These are phyloP conservation scores for Hippoglossus hippoglossus DNA, from an alignment of 2,797 vertebrate genomes.

Conservation along the genomic window DNA sequence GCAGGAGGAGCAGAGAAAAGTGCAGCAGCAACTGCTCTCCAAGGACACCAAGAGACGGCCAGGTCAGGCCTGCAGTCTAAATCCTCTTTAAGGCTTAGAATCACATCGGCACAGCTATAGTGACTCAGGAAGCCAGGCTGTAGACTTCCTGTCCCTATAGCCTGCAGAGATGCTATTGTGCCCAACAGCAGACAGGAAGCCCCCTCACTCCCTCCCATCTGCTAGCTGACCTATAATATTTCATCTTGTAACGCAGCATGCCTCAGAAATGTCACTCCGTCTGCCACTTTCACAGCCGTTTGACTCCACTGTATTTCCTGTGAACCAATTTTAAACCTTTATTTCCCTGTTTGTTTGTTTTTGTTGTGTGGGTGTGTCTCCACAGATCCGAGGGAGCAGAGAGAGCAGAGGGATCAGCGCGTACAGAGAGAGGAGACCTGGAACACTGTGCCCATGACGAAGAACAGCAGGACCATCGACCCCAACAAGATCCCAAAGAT, in stretches of 20 bases:
- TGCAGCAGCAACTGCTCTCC: conserved; percentile 95
- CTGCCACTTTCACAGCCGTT: neutral
- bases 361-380: neutral
- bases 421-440: conserved; percentile 94
- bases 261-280: conserved; percentile 4
- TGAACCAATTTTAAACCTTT: neutral
- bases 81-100: conserved; percentile 78
- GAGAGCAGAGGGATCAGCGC: conserved; percentile 75
- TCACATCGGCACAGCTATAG: conserved; percentile 41
- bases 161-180: conserved; percentile 64
- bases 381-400: conserved; percentile 66
- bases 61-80: conserved; percentile 82
- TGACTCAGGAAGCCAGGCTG: conserved; percentile 61
- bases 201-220: conserved; percentile 32
- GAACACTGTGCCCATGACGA: conserved; percentile 97
- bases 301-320: neutral
- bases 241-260: neutral
- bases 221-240: conserved; percentile 35
- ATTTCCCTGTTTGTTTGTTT: neutral
- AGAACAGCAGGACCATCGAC: conserved; percentile 97
- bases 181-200: conserved; percentile 58
- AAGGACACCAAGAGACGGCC: conserved; percentile 95
- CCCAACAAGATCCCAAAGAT: conserved; percentile 98
- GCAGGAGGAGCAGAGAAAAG: conserved; percentile 97
- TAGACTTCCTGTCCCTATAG: conserved; percentile 57